Evolutionary conservation across 2,113 vertebrate genomes (phyloP), one percentile per base, ranked within the genome.

Genomic region (Nematolebias whitei): DNA sequence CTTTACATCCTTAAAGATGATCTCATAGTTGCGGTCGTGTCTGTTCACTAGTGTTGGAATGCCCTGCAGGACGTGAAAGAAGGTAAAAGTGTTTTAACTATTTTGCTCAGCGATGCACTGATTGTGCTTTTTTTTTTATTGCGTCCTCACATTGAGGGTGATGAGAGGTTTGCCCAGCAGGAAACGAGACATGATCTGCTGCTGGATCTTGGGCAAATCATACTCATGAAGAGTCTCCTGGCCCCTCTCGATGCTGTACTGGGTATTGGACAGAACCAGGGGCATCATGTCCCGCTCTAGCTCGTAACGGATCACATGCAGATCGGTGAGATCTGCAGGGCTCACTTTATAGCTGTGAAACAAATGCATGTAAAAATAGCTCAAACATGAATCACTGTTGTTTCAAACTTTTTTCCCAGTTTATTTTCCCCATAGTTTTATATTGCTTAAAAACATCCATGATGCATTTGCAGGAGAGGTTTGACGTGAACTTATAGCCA

Each of bases 301-400:
- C 41, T 98, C 96, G 0, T 98, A 99, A 14, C 88, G 94, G 74
- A 98, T 94, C 71, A 99, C 85, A 1, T 99, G 96, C 79, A 96
- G 90, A 72, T 98, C 96, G 0, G 93, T 86, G 69, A 98, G 91
- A 79, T 98, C 97, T 0, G 90, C 93, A 0, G 93, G 92, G 22
- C 92, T 95, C 18, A 99, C 83, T 12, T 88, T 85, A 69, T 96
- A 98, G 82, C 97, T 99, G 85, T 12, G 49, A 52, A 44, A 40
- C n/a, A 39, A 38, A 44, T 14, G 24, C 56, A 74, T 16, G 53
- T n/a, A 15, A 26, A 13, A 16, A 26, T 18, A 51, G 26, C 16
- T 74, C 5, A 71, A 9, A 1, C 18, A 29, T 24, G 0, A 57
- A 19, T 16, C 1, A 10, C 0, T 10, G 32, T 35, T 35, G 9